Evolutionary conservation across 2,888 invertebrate genomes (phyloP).

Genomic region (Mythimna lalbum): DNA sequence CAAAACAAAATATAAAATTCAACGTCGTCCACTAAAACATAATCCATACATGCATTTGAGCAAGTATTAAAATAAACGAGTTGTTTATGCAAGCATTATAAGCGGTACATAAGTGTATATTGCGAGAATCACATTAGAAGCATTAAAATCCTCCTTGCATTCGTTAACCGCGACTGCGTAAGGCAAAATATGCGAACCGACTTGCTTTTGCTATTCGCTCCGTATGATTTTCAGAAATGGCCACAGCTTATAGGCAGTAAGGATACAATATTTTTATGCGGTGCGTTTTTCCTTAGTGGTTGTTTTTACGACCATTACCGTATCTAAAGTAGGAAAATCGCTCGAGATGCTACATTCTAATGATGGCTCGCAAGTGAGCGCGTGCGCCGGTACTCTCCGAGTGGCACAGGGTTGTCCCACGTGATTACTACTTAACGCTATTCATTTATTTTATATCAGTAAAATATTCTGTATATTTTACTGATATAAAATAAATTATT

Average conservation of each 20-base stretch:
- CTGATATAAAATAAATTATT: no score
- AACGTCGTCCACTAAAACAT: not conserved
- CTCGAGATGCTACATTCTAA: constrained; percentile 89
- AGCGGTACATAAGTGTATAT: constrained; percentile 83
- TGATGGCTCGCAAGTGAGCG: constrained; percentile 85
- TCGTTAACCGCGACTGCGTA: constrained; percentile 85
- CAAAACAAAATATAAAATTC: not conserved
- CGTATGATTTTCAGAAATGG: constrained; percentile 91
- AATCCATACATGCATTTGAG: constrained; percentile 8
- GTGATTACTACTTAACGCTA: constrained; percentile 12
- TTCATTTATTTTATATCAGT: not conserved
- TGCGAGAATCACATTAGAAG: constrained; percentile 86
- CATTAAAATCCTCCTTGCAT: constrained; percentile 89
- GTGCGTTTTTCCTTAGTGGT: constrained; percentile 84
- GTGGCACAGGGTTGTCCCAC: constrained; percentile 73
- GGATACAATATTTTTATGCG: constrained; percentile 90
- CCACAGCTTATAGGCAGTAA: constrained; percentile 84
- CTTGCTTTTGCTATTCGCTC: constrained; percentile 84
- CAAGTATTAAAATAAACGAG: constrained; percentile 62
- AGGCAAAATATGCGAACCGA: constrained; percentile 88
- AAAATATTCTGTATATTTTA: no score
- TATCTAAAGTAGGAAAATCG: constrained; percentile 90
- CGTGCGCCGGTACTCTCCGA: constrained; percentile 85
- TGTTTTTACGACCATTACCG: constrained; percentile 88
- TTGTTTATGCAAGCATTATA: constrained; percentile 72